Evolutionary conservation across 2,797 vertebrate species (phyloP).

Genomic region (Lateolabrax maculatus): DNA sequence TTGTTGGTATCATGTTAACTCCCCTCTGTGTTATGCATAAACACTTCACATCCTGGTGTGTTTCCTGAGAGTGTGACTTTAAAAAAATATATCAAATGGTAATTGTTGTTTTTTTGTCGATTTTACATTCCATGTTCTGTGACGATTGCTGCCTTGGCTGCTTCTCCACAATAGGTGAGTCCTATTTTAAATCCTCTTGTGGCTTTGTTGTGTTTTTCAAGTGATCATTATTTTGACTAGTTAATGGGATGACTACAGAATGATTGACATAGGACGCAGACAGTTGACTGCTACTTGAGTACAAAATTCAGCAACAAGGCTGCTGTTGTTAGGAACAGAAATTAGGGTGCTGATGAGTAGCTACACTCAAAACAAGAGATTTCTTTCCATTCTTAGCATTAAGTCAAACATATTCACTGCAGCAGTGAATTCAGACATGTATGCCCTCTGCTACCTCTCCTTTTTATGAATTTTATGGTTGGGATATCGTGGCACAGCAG

Average conservation of each 20-base stretch:
- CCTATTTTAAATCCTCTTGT: slow-evolving; percentile 37
- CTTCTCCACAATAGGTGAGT: slow-evolving; percentile 78
- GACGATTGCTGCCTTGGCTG: slow-evolving; percentile 37
- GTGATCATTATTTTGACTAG: background rate
- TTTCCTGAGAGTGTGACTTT: slow-evolving; percentile 6
- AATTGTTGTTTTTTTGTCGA: slow-evolving; percentile 50
- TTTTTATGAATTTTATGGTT: background rate
- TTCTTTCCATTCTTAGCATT: background rate
- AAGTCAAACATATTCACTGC: background rate
- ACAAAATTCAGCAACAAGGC: background rate
- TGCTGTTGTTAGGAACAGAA: background rate
- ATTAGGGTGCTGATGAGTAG: background rate
- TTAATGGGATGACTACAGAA: background rate
- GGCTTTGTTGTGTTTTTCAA: background rate
- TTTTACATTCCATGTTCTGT: slow-evolving; percentile 71
- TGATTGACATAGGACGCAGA: background rate
- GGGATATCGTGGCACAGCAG: background rate
- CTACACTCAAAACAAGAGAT: background rate
- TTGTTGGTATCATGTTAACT: slow-evolving; percentile 37
- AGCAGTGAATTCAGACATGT: background rate
- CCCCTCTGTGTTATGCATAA: slow-evolving; percentile 18
- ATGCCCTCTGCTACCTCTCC: background rate
- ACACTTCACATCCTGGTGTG: slow-evolving; percentile 19
- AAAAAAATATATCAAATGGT: slow-evolving; percentile 27
- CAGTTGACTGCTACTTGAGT: background rate